These are phyloP conservation scores for Epinotia brunnichana DNA, from an alignment of 2,888 invertebrate genomes.

Conservation along the genomic window DNA sequence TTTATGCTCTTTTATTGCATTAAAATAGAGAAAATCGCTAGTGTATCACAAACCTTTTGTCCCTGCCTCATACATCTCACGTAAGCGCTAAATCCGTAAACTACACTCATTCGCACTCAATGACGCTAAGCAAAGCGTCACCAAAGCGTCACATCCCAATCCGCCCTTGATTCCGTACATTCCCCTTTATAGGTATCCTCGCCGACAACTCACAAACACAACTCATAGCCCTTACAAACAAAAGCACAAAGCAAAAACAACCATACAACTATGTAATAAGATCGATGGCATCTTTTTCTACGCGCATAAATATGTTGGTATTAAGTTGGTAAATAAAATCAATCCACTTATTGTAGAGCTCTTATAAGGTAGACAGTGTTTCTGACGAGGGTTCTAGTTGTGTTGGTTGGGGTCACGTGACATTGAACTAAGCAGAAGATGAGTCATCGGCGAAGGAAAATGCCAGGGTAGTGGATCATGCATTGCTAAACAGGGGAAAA, in stretches of 20 bases:
- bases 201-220: constrained; percentile 50
- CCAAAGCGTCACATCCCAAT: constrained; percentile 38
- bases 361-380: not conserved
- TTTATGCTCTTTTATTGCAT: too few relatives aligned
- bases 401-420: constrained; percentile 52
- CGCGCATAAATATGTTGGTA: not conserved
- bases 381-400: constrained; percentile 12
- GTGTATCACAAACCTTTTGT: not conserved
- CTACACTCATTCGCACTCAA: constrained; percentile 38
- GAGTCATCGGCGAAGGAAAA: constrained; percentile 51
- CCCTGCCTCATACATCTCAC: not conserved
- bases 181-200: constrained; percentile 61
- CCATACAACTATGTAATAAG: not conserved
- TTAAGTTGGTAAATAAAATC: constrained; percentile 31
- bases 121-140: constrained; percentile 40
- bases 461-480: constrained; percentile 47
- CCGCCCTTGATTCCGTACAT: constrained; percentile 54
- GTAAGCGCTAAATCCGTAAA: constrained; percentile 18
- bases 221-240: not conserved
- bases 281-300: too few relatives aligned
- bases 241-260: not conserved
- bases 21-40: not conserved
- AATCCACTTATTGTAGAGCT: constrained; percentile 17
- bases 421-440: constrained; percentile 63
- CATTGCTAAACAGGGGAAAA: constrained; percentile 21